Percentiles rank a stretch among this genome's conserved stretches.
phyloP scores from a whole-genome alignment of 2,797 vertebrate genomes.

The Pseudochaenichthys georgianus region DNA sequence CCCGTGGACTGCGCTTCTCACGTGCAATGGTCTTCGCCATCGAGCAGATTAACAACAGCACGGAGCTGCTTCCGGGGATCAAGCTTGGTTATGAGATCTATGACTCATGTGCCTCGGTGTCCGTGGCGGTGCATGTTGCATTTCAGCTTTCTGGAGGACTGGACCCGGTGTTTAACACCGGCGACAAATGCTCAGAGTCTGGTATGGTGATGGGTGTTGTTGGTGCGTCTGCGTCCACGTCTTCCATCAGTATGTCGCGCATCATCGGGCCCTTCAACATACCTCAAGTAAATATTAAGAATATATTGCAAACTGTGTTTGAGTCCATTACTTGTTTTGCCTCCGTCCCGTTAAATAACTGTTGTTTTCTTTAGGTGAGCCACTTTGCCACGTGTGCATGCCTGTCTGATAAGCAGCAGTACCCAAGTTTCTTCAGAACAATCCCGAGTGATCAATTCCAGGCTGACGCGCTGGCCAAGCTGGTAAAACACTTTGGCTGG shows the following conservation, averaged over 20 bases:
- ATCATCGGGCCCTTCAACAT: conserved; percentile 71
- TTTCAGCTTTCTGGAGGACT: conserved; percentile 66
- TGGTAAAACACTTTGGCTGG: too few relatives aligned
- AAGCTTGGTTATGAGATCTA: conserved; percentile 73
- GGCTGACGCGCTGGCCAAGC: too few relatives aligned
- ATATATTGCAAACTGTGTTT: neutral
- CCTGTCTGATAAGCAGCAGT: too few relatives aligned
- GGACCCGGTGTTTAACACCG: conserved; percentile 41
- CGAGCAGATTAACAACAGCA: conserved; percentile 76
- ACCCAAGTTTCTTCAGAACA: too few relatives aligned
- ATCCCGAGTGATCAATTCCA: too few relatives aligned
- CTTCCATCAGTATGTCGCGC: conserved; percentile 77
- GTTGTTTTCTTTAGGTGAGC: conserved; percentile 68
- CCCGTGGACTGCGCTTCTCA: conserved; percentile 66
- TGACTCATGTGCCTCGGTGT: conserved; percentile 70
- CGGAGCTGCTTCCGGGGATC: conserved; percentile 65
- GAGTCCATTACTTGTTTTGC: rapidly evolving
- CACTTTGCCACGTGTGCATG: too few relatives aligned
- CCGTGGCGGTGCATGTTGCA: conserved; percentile 50
- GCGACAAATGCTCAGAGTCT: conserved; percentile 42
- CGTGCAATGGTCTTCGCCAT: conserved; percentile 72
- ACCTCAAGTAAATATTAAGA: conserved; percentile 65
- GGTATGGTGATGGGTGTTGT: conserved; percentile 60
- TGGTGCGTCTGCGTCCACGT: conserved; percentile 77
- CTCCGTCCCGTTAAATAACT: neutral